Evolutionary conservation across 2,113 vertebrate genomes (phyloP).

Genomic region (Saguinus midas): DNA sequence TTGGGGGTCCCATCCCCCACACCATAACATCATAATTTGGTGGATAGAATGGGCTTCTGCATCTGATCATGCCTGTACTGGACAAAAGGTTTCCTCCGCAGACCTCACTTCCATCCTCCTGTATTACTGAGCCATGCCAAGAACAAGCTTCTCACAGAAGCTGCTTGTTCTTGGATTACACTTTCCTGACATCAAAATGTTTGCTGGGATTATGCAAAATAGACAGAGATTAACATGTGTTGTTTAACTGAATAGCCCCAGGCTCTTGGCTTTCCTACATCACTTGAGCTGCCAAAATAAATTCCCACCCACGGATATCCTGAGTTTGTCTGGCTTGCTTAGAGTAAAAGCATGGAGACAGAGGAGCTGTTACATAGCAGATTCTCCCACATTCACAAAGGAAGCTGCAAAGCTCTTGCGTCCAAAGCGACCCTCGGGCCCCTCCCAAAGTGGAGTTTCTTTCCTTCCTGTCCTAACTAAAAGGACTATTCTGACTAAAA

Average conservation of each 20-base stretch:
- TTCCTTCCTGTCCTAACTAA: neutral
- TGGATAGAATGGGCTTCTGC: neutral
- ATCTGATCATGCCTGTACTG: neutral
- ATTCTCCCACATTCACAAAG: neutral
- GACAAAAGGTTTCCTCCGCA: neutral
- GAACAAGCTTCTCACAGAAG: conserved; percentile 6
- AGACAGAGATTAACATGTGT: conserved; percentile 54
- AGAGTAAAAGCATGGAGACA: neutral
- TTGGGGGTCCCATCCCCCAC: neutral
- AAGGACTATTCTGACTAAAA: neutral
- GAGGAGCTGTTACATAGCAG: neutral
- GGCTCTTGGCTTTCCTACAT: conserved; percentile 46
- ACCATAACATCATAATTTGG: neutral
- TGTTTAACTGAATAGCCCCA: conserved; percentile 53
- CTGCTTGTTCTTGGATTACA: conserved; percentile 46
- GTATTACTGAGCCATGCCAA: neutral
- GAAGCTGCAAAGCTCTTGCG: neutral
- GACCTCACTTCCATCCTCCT: neutral
- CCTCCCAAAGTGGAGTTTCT: neutral
- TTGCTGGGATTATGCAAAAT: conserved; percentile 58
- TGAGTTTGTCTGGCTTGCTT: conserved; percentile 20
- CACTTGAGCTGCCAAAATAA: conserved; percentile 53
- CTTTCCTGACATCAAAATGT: conserved; percentile 50
- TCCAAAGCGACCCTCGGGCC: neutral
- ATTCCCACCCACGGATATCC: conserved; percentile 42